Evolutionary conservation across 2,888 invertebrate genomes (phyloP).

Genomic region (Heliconius charithonia): DNA sequence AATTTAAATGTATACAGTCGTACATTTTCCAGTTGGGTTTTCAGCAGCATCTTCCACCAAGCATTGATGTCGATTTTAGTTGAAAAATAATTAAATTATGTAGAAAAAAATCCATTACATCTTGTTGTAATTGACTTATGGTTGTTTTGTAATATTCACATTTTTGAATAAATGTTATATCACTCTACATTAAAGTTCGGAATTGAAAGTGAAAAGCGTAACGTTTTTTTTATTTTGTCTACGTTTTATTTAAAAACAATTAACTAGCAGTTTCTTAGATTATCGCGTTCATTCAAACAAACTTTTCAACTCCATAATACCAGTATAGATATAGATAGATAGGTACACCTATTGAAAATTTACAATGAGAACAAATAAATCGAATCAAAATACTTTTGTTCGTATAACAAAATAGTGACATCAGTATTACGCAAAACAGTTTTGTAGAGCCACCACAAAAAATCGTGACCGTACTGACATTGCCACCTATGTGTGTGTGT

Average conservation of each 20-base stretch:
- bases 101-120: slow-evolving; percentile 12
- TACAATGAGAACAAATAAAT: background rate
- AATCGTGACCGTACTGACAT: slow-evolving; percentile 28
- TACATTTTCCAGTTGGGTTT: background rate
- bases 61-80: background rate
- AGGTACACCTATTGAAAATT: background rate
- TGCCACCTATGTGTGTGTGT: background rate
- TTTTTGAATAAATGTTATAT: slow-evolving; percentile 4
- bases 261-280: no score
- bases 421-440: slow-evolving; percentile 17
- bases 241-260: no score
- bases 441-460: slow-evolving; percentile 20
- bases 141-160: slow-evolving; percentile 20
- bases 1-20: background rate
- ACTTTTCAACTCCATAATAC: no score
- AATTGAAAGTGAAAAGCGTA: background rate
- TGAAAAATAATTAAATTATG: slow-evolving; percentile 23
- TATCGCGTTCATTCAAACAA: no score
- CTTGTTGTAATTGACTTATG: slow-evolving; percentile 29
- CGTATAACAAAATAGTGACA: background rate
- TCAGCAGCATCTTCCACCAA: no score
- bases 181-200: background rate
- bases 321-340: no score
- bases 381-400: background rate
- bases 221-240: background rate